phyloP scores from a whole-genome alignment of 2,113 vertebrate genomes.

The Orientallactaga bullata region DNA sequence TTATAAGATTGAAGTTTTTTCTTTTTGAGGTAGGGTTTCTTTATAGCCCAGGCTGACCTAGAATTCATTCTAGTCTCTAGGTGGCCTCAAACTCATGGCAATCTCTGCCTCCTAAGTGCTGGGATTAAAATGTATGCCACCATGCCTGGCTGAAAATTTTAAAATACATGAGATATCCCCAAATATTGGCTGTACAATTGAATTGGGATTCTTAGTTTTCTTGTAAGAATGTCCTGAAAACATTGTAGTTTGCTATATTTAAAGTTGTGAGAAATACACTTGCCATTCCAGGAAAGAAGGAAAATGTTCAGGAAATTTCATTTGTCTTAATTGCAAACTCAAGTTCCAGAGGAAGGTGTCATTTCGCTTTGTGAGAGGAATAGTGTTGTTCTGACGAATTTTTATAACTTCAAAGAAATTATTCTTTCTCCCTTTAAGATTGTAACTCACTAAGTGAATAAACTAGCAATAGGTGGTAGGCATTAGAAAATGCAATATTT shows the following conservation, averaged over 20 bases:
- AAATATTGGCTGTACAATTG: not conserved
- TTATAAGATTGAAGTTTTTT: not conserved
- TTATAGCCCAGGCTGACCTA: too few species aligned
- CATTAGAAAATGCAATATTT: not conserved
- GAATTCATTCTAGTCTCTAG: too few species aligned
- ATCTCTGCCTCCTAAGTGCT: too few species aligned
- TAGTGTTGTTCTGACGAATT: not conserved
- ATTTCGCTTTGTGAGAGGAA: not conserved
- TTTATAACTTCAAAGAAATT: constrained; percentile 28
- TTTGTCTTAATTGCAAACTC: constrained; percentile 7
- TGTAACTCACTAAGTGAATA: not conserved
- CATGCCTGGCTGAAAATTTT: too few species aligned
- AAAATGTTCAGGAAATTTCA: not conserved
- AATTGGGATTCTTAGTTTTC: constrained; percentile 11
- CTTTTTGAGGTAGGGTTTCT: not conserved
- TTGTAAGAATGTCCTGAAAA: not conserved
- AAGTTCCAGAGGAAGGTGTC: not conserved
- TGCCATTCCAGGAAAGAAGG: constrained; percentile 42
- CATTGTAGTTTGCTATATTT: not conserved
- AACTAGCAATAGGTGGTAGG: not conserved
- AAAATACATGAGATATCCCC: not conserved
- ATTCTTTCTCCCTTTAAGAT: constrained; percentile 2
- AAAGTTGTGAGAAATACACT: not conserved
- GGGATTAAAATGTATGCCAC: too few species aligned
- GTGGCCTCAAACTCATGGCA: too few species aligned